A percentile compares a stretch with the other conserved stretches of the same genome.
These are phyloP conservation scores for Tragelaphus buxtoni DNA, from an alignment of 2,113 vertebrate species.

Conservation along the genomic window DNA sequence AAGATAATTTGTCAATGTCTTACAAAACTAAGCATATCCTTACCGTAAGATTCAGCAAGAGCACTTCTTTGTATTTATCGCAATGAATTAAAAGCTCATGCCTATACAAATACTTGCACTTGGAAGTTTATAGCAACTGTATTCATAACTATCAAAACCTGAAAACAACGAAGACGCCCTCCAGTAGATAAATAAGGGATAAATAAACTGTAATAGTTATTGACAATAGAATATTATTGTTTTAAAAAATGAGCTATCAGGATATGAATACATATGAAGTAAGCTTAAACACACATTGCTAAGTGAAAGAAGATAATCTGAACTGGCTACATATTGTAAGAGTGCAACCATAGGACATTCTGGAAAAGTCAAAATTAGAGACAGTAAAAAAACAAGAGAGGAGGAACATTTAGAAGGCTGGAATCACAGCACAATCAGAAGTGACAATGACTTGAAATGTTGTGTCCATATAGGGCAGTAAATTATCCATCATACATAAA, in stretches of 20 bases:
- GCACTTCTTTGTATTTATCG: neutral
- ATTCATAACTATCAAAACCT: neutral
- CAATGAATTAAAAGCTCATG: neutral
- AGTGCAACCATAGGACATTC: neutral
- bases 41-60: neutral
- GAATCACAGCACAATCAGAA: neutral
- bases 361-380: neutral
- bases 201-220: neutral
- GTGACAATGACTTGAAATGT: neutral
- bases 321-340: neutral
- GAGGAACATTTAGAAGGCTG: neutral
- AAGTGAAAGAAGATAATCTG: neutral
- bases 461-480: fast-evolving
- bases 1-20: neutral
- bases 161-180: neutral
- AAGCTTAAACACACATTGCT: neutral
- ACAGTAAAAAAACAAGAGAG: neutral
- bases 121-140: neutral
- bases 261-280: neutral
- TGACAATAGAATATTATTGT: neutral
- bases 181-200: neutral
- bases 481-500: neutral
- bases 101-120: neutral
- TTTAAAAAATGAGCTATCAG: neutral
- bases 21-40: neutral